phyloP scores from a whole-genome alignment of 1,140 invertebrate species.

The Trichogramma pretiosum region DNA sequence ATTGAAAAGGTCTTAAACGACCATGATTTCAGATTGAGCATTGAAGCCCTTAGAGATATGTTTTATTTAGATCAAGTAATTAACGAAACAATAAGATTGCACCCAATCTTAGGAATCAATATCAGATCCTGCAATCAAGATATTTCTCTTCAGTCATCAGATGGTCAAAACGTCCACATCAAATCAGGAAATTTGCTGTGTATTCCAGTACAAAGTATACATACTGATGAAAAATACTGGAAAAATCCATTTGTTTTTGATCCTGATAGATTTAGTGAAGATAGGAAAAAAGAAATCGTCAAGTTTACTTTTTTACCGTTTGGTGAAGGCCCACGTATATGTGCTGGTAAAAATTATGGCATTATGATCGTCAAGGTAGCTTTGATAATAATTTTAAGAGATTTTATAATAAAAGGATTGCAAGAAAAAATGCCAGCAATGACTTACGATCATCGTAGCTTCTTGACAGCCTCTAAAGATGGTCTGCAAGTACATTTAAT shows the following conservation, averaged over 20 bases:
- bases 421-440: no score
- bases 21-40: constrained; percentile 47
- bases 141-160: constrained; percentile 23
- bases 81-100: constrained; percentile 37
- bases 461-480: no score
- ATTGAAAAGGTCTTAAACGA: constrained; percentile 40
- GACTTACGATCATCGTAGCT: no score
- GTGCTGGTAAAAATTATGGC: constrained; percentile 46
- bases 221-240: constrained; percentile 47
- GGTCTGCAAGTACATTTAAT: no score
- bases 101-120: constrained; percentile 27
- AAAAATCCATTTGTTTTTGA: constrained; percentile 55
- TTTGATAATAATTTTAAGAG: no score
- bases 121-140: constrained; percentile 29
- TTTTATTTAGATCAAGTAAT: constrained; percentile 49
- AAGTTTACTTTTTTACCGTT: constrained; percentile 49
- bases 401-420: no score
- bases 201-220: constrained; percentile 35
- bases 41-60: constrained; percentile 51
- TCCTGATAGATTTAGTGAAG: no score
- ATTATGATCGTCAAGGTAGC: constrained; percentile 41
- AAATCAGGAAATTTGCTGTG: constrained; percentile 27
- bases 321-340: constrained; percentile 47
- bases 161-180: constrained; percentile 14
- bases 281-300: constrained; percentile 30